Base-by-base conservation (phyloP, 2,888 invertebrate genomes). In the Tortrix viridana region DNA sequence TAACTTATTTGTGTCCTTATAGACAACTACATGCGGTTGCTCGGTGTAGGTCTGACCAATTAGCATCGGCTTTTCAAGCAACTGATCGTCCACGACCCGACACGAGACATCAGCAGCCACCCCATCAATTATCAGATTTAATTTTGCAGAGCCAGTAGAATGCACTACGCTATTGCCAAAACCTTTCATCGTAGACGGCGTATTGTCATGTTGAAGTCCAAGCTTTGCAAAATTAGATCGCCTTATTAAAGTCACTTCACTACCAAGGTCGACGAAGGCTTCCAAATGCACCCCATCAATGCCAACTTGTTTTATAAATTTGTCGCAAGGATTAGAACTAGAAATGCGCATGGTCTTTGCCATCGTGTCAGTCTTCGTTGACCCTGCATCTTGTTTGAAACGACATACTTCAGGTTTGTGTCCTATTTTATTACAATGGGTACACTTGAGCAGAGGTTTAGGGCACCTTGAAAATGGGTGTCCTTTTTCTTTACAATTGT, bases 261-360 rank as follows among this genome's bases (percentile, higher is more conserved):
- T 67, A n/a, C 67, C 67, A 12, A 67, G 47, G 32, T 65, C 67
- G 6, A 67, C 47, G 26, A 67, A 64, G 1, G 67, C 67, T 16
- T 67, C 52, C 5, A 64, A 4, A 0, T 7, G 3, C 0, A 37
- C 12, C 1, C 16, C 57, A 18, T 56, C 43, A 1, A 65, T 19
- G 12, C n/a, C 18, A 0, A 60, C 61, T n/a, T 48, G 7, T 16
- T 67, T 65, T 12, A 48, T 23, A 18, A 60, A 67, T 6, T 66
- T 66, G 32, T 49, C 53, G 9, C n/a, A 44, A 1, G 57, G 53
- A 43, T 20, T 63, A 16, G 48, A 53, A 22, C n/a, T 54, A 1
- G 53, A 47, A 14, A 60, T 60, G 37, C 57, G 26, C 65, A 65
- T 60, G 2, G 57, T 56, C 23, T 60, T 60, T 22, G 43, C 20